A percentile compares a stretch with the other conserved stretches of the same genome.
Conservation (phyloP, 2,888 invertebrate species). For the Cataglyphis cursor region DNA sequence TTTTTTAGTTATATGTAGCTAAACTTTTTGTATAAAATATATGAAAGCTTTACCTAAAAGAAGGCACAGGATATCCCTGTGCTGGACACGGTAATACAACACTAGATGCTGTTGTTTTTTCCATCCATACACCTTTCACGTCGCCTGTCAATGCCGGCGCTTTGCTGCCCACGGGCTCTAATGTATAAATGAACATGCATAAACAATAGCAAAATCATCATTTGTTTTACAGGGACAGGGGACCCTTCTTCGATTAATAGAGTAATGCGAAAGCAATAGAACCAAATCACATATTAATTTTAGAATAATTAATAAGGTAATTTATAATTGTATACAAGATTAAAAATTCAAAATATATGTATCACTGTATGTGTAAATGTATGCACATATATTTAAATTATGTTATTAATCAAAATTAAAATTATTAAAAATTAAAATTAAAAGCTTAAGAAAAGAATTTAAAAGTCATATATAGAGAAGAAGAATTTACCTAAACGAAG, state of each 20-base stretch:
- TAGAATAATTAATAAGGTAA: constrained; percentile 23
- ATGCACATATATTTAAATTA: not conserved
- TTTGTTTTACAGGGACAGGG: constrained; percentile 54
- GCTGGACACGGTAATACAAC: constrained; percentile 91
- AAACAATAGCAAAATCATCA: constrained; percentile 44
- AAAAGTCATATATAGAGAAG: not conserved
- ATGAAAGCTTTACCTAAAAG: constrained; percentile 87
- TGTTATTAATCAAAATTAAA: not conserved
- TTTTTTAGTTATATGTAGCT: not conserved
- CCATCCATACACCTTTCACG: constrained; percentile 82
- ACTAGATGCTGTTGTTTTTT: constrained; percentile 81
- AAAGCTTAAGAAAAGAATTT: not conserved
- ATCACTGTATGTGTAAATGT: no score
- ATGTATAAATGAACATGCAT: constrained; percentile 64
- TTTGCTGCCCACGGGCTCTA: constrained; percentile 89
- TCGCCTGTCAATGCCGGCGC: constrained; percentile 88
- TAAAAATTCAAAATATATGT: not conserved
- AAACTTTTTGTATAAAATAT: constrained; percentile 29
- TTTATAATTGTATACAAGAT: not conserved
- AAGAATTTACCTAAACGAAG: constrained; percentile 90
- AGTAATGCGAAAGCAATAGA: not conserved
- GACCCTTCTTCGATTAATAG: constrained; percentile 22
- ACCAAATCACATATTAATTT: not conserved
- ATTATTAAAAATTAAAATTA: not conserved
- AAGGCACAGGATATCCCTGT: constrained; percentile 90